A percentile compares a stretch with the other conserved stretches of the same genome.
phyloP scores from a whole-genome alignment of 2,888 invertebrate genomes.

The Blastobasis adustella region DNA sequence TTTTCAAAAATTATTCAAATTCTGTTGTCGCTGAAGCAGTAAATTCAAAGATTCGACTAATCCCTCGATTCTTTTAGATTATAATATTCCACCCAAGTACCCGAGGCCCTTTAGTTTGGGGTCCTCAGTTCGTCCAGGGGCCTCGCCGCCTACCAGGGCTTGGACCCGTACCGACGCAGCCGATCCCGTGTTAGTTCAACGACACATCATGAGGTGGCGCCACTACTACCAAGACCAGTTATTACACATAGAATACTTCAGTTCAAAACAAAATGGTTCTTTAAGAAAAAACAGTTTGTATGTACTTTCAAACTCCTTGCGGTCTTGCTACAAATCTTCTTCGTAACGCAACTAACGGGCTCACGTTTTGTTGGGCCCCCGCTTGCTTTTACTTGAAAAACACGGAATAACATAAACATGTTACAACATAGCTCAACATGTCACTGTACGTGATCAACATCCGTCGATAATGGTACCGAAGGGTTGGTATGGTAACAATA shows the following conservation, averaged over 20 bases:
- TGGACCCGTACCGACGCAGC: not conserved
- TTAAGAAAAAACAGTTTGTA: no score
- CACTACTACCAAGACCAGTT: slow-evolving; percentile 65
- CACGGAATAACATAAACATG: slow-evolving; percentile 28
- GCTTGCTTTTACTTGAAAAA: slow-evolving; percentile 68
- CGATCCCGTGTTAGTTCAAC: slow-evolving; percentile 59
- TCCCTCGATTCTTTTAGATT: no score
- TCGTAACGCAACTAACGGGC: slow-evolving; percentile 35
- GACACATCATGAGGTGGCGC: slow-evolving; percentile 60
- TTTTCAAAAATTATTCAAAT: no score
- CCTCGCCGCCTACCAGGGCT: no score
- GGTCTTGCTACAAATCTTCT: slow-evolving; percentile 38
- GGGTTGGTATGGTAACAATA: slow-evolving; percentile 6
- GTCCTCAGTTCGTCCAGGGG: no score
- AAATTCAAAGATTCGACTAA: no score
- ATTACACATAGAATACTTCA: slow-evolving; percentile 39
- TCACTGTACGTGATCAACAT: not conserved
- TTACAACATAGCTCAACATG: slow-evolving; percentile 10
- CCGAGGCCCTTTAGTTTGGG: no score
- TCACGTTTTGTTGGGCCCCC: slow-evolving; percentile 60
- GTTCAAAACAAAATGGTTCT: slow-evolving; percentile 34
- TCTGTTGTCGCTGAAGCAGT: no score
- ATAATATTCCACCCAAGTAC: no score
- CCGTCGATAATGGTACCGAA: not conserved
- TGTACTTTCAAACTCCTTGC: no score